phyloP scores from a whole-genome alignment of 1,140 invertebrate species.

The Zaprionus nigranus region DNA sequence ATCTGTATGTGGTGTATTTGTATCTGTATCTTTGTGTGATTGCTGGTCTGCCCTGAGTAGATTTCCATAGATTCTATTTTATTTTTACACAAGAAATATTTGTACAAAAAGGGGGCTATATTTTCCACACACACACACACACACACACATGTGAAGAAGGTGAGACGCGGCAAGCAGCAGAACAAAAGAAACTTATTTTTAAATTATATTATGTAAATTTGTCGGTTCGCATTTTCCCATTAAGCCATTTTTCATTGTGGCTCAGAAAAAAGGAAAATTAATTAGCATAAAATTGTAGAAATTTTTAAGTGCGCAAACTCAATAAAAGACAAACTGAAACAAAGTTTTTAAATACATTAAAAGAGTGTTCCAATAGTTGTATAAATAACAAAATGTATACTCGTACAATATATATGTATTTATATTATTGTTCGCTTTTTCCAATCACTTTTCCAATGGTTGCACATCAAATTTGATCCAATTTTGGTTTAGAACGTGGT shows the following conservation, averaged over 20 bases:
- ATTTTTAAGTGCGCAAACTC: no score
- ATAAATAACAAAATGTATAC: no score
- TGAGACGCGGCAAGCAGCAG: not conserved
- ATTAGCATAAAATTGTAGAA: no score
- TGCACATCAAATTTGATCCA: no score
- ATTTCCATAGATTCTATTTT: conserved; percentile 59
- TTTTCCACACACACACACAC: not conserved
- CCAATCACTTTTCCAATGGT: no score
- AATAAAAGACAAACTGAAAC: no score
- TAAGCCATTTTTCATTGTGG: not conserved
- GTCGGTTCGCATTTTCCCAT: not conserved
- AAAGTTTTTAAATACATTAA: no score
- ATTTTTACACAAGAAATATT: conserved; percentile 77
- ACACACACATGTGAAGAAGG: not conserved
- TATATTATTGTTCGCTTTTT: no score
- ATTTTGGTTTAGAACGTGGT: not conserved
- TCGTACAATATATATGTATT: no score
- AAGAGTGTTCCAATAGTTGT: no score
- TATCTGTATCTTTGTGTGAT: conserved; percentile 19
- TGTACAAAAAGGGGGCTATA: conserved; percentile 45
- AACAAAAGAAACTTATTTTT: conserved; percentile 5
- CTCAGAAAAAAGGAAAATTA: no score
- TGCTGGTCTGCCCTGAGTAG: not conserved
- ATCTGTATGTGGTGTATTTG: conserved; percentile 25
- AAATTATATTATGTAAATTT: conserved; percentile 4